phyloP scores from a whole-genome alignment of 30 jellyfish, hydroid and myxozoan species.

The Pseudorhiza aurosa region DNA sequence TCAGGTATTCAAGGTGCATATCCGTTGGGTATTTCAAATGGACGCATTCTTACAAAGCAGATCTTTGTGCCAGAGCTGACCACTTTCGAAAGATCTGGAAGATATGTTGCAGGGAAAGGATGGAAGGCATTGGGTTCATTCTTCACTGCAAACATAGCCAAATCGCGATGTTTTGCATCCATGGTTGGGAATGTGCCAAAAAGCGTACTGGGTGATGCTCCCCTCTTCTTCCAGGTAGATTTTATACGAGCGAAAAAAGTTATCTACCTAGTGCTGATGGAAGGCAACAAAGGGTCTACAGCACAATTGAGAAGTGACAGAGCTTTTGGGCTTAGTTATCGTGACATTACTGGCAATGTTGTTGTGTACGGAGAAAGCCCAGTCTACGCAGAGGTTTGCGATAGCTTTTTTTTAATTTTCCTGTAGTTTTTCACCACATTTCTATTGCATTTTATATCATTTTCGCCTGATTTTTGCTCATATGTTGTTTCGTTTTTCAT shows the following conservation, averaged over 20 bases:
- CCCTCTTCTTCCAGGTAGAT: slow-evolving; percentile 21
- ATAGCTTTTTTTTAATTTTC: not conserved
- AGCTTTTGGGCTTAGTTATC: slow-evolving; percentile 9
- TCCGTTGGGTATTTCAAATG: slow-evolving; percentile 59
- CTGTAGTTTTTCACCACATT: not conserved
- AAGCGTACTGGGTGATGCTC: not conserved
- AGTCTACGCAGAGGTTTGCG: slow-evolving; percentile 45
- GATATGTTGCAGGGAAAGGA: not conserved
- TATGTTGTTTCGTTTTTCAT: no score
- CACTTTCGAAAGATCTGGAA: no score
- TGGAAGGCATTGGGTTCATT: not conserved
- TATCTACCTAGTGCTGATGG: slow-evolving; percentile 4
- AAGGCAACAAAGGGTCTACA: not conserved
- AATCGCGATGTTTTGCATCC: not conserved
- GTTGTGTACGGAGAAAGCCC: slow-evolving; percentile 13
- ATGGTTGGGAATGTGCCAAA: slow-evolving; percentile 5
- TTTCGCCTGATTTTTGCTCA: no score
- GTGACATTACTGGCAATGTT: not conserved
- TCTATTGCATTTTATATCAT: no score
- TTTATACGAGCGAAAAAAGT: slow-evolving; percentile 41
- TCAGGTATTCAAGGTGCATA: slow-evolving; percentile 23
- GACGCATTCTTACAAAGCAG: slow-evolving; percentile 18
- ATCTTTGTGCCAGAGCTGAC: slow-evolving; percentile 8
- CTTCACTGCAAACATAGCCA: not conserved
- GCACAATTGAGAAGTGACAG: not conserved